phyloP scores from a whole-genome alignment of 1,140 invertebrate genomes.

The Zaprionus tsacasi region DNA sequence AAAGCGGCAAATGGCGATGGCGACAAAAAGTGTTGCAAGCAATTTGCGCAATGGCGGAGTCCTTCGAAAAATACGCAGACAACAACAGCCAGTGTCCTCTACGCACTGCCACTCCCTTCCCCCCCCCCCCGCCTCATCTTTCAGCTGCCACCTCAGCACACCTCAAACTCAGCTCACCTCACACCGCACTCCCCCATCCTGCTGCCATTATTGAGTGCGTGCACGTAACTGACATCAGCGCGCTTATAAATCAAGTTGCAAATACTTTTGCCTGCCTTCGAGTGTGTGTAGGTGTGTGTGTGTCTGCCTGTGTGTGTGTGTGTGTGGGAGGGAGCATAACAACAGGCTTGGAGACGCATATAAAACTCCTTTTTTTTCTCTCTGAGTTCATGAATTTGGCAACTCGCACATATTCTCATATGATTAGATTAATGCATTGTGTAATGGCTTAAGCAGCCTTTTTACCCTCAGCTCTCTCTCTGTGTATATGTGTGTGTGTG shows the following conservation, averaged over 20 bases:
- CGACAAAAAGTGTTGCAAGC: slow-evolving; percentile 74
- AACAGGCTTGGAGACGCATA: slow-evolving; percentile 23
- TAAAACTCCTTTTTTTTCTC: slow-evolving; percentile 49
- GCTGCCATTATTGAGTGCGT: slow-evolving; percentile 73
- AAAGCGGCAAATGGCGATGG: slow-evolving; percentile 47
- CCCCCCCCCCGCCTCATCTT: not conserved
- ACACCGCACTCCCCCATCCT: not conserved
- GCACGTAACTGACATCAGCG: slow-evolving; percentile 81
- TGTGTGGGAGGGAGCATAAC: slow-evolving; percentile 8
- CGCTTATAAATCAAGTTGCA: slow-evolving; percentile 81
- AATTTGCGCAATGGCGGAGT: slow-evolving; percentile 72
- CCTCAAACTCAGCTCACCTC: too few relatives aligned
- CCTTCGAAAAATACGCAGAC: slow-evolving; percentile 53
- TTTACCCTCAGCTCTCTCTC: slow-evolving; percentile 7
- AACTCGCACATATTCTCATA: slow-evolving; percentile 58
- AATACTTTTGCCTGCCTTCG: slow-evolving; percentile 53
- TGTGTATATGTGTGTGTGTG: slow-evolving; percentile 13
- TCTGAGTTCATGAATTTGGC: slow-evolving; percentile 71
- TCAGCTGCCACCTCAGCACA: slow-evolving; percentile 1
- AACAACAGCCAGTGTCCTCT: slow-evolving; percentile 33
- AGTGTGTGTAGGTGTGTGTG: not conserved
- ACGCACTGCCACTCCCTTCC: not conserved
- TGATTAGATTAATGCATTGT: slow-evolving; percentile 80
- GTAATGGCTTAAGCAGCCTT: slow-evolving; percentile 59
- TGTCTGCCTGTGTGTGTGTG: slow-evolving; percentile 8